phyloP scores from a whole-genome alignment of 2,797 vertebrate genomes.

The Hafferia zeledoni region DNA sequence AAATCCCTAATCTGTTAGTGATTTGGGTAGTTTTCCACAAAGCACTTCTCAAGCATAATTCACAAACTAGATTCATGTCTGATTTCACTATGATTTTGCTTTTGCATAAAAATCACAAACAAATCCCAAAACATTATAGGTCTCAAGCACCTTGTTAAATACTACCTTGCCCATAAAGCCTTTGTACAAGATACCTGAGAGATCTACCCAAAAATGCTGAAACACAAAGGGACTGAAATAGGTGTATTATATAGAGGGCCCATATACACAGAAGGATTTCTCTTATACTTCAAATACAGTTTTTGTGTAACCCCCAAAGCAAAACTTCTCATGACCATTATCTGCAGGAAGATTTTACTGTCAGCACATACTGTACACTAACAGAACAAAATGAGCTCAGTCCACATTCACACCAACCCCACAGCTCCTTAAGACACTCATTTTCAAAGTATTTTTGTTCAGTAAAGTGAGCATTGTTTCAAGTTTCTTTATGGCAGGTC shows the following conservation, averaged over 20 bases:
- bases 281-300: neutral
- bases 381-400: neutral
- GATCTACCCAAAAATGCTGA: neutral
- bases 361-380: neutral
- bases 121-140: neutral
- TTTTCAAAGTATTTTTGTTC: neutral
- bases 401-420: neutral
- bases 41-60: neutral
- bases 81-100: neutral
- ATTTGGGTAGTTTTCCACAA: conserved; percentile 8
- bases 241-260: neutral
- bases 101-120: neutral
- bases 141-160: neutral
- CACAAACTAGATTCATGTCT: neutral
- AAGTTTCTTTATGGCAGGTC: neutral
- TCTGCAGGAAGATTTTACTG: conserved; percentile 6
- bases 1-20: neutral
- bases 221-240: neutral
- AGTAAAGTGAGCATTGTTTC: conserved; percentile 1
- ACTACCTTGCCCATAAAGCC: neutral
- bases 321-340: neutral
- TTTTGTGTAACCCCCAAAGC: neutral
- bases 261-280: neutral
- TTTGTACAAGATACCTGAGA: neutral
- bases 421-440: neutral